Conservation (phyloP, 2,113 vertebrate species). For the Equus przewalskii region DNA sequence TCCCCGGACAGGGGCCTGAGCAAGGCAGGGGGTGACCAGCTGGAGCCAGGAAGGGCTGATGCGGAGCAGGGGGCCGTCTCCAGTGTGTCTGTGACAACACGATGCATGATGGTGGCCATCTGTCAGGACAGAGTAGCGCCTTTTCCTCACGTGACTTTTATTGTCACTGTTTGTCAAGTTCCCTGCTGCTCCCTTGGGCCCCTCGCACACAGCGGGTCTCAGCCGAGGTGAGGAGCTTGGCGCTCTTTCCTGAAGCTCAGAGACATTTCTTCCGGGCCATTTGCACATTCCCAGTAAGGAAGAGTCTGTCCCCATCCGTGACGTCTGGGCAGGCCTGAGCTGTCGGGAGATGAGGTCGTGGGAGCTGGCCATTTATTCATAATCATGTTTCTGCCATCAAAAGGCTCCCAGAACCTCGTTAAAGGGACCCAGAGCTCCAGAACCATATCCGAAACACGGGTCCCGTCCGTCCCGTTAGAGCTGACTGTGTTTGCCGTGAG, state of each 20-base stretch:
- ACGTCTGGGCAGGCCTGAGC: not conserved
- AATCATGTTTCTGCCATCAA: not conserved
- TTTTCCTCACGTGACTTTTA: accelerated
- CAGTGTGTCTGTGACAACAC: accelerated
- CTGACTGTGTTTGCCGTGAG: not conserved
- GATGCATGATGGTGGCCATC: accelerated
- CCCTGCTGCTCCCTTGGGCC: not conserved
- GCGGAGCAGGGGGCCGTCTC: accelerated
- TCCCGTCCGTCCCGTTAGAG: not conserved
- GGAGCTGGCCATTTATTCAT: not conserved
- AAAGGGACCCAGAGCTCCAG: accelerated
- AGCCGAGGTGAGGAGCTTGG: accelerated
- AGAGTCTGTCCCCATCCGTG: accelerated
- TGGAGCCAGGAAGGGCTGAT: not conserved
- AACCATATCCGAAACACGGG: accelerated
- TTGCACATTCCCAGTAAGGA: accelerated
- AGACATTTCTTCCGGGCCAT: accelerated
- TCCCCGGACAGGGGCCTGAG: accelerated
- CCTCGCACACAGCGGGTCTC: accelerated
- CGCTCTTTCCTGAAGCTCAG: accelerated
- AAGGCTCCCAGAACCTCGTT: slow-evolving; percentile 5
- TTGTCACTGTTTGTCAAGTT: accelerated
- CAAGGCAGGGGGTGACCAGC: accelerated
- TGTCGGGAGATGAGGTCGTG: accelerated
- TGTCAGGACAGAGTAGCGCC: accelerated